phyloP scores from a whole-genome alignment of 2,113 vertebrate genomes.

The Chiloscyllium plagiosum region DNA sequence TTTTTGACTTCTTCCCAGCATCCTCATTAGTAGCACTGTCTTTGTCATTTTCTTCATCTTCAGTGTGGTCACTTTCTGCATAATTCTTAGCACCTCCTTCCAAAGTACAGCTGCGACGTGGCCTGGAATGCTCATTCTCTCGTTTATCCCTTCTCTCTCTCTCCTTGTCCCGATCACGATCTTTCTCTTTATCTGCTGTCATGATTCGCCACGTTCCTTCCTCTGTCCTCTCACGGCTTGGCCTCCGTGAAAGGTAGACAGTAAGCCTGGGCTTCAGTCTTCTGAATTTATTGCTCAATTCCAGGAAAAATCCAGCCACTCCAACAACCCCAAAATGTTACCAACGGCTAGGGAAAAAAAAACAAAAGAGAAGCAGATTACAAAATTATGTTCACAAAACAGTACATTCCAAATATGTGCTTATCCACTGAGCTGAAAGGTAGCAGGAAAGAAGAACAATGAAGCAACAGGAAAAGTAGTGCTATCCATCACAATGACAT shows the following conservation, averaged over 20 bases:
- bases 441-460: background rate
- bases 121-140: conserved; percentile 82
- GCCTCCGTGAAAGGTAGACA: conserved; percentile 99
- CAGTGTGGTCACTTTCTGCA: conserved; percentile 94
- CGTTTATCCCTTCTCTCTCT: conserved; percentile 76
- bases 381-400: conserved; percentile 41
- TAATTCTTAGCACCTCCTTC: conserved; percentile 96
- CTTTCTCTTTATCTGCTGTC: conserved; percentile 97
- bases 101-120: conserved; percentile 86
- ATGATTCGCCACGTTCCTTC: conserved; percentile 99
- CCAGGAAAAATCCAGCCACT: conserved; percentile 99
- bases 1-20: conserved; percentile 80
- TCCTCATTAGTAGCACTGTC: conserved; percentile 80
- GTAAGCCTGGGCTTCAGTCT: conserved; percentile 99
- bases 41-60: conserved; percentile 93
- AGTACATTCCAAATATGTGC: background rate
- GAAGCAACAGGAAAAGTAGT: too few relatives aligned
- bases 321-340: conserved; percentile 92
- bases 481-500: too few relatives aligned
- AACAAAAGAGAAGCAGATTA: conserved; percentile 38
- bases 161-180: conserved; percentile 75
- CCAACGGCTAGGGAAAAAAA: conserved; percentile 61
- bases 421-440: background rate
- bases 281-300: conserved; percentile 99
- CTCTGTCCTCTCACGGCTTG: conserved; percentile 99